Percentiles rank a stretch among this genome's conserved stretches.
phyloP scores from a whole-genome alignment of 2,797 vertebrate genomes.

The Gallirallus australis region DNA sequence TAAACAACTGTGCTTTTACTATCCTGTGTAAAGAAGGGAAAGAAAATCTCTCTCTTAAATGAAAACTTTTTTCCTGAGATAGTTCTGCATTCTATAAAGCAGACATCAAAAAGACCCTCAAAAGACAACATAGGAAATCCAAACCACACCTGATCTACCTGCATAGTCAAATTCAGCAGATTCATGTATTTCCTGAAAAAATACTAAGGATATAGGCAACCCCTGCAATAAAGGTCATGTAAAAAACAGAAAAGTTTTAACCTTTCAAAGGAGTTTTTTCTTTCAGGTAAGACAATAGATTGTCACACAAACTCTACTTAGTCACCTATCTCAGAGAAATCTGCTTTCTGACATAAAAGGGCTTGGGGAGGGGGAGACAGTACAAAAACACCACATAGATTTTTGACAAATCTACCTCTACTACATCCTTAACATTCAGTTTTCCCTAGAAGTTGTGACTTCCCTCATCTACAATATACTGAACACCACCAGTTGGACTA shows the following conservation, averaged over 20 bases:
- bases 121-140: background rate
- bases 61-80: background rate
- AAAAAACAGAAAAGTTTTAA: background rate
- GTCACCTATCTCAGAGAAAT: background rate
- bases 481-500: background rate
- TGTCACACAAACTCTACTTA: background rate
- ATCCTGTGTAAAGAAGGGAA: background rate
- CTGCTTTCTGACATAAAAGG: background rate
- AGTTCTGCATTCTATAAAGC: background rate
- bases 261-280: background rate
- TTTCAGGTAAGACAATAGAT: background rate
- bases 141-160: background rate
- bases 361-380: background rate
- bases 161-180: background rate
- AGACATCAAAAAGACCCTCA: background rate
- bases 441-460: background rate
- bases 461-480: background rate
- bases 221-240: background rate
- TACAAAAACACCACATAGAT: background rate
- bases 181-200: background rate
- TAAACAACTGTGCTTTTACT: background rate
- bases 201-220: fast-evolving
- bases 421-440: background rate
- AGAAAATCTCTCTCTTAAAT: background rate
- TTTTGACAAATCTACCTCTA: fast-evolving